These are phyloP conservation scores for Polypedilum pembai DNA, from an alignment of 1,140 invertebrate species.

Conservation along the genomic window DNA sequence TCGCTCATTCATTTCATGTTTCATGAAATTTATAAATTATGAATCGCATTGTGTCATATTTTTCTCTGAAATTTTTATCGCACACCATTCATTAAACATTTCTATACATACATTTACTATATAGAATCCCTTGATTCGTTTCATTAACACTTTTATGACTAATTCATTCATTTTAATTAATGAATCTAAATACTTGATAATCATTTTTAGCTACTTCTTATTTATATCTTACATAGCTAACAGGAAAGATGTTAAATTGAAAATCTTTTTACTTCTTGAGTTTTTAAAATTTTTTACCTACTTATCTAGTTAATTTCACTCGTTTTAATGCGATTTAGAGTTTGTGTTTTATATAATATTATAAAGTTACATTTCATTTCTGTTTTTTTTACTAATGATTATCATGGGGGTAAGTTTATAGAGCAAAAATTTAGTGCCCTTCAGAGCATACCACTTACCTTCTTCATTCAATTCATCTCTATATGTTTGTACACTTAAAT, in stretches of 20 bases:
- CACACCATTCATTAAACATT: not conserved
- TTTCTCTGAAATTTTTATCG: not conserved
- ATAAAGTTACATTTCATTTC: no score
- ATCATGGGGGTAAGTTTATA: not conserved
- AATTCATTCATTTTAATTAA: conserved; percentile 25
- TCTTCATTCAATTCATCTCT: not conserved
- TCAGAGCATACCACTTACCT: not conserved
- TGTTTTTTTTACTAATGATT: not conserved
- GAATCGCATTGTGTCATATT: not conserved
- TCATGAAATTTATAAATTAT: no score
- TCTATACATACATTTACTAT: no score
- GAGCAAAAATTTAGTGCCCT: not conserved
- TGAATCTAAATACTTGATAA: conserved; percentile 22
- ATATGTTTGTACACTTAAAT: no score
- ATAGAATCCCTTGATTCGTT: no score
- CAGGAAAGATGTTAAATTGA: not conserved
- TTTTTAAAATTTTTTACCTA: no score
- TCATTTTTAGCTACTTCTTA: not conserved
- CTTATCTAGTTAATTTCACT: no score
- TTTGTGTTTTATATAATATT: no score
- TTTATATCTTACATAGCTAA: not conserved
- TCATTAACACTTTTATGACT: not conserved
- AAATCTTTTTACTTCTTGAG: not conserved
- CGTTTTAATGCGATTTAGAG: no score
- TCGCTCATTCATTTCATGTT: no score